Percentiles rank a stretch among this genome's conserved stretches.
phyloP scores from a whole-genome alignment of 2,888 invertebrate genomes.

The Amblyjoppa proteus region DNA sequence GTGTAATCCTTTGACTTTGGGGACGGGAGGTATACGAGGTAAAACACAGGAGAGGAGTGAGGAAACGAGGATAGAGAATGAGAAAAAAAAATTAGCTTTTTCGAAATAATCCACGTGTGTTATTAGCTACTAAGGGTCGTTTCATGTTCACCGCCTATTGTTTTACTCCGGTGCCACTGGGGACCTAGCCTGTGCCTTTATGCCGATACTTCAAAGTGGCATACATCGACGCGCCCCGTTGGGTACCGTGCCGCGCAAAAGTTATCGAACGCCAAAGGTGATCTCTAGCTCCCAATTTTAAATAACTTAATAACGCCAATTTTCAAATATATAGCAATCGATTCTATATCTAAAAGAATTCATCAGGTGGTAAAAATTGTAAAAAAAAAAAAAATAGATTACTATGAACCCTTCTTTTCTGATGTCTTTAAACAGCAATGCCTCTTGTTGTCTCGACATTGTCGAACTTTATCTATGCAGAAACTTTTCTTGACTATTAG shows the following conservation, averaged over 20 bases:
- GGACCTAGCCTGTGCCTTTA: conserved; percentile 77
- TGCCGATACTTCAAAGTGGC: conserved; percentile 83
- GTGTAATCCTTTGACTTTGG: conserved; percentile 81
- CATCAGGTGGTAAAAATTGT: too few species aligned
- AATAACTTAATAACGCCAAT: too few species aligned
- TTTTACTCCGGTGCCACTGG: conserved; percentile 79
- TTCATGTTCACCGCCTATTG: conserved; percentile 84
- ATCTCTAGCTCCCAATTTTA: conserved; percentile 29
- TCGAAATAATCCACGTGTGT: conserved; percentile 84
- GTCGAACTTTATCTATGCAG: neutral
- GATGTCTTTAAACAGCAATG: neutral
- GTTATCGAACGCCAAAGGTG: conserved; percentile 65
- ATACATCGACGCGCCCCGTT: conserved; percentile 65
- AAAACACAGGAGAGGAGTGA: conserved; percentile 35
- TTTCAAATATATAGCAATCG: neutral
- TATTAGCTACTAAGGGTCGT: conserved; percentile 84
- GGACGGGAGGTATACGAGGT: conserved; percentile 69
- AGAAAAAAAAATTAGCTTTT: conserved; percentile 81
- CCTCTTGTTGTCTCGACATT: neutral
- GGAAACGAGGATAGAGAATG: conserved; percentile 1
- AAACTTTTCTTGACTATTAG: conserved; percentile 20
- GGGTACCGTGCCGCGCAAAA: conserved; percentile 74
- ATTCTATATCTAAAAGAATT: neutral
- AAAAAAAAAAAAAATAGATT: too few species aligned
- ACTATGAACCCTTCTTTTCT: neutral